Percentiles rank a stretch among this genome's conserved stretches.
Conservation (phyloP, 2,797 vertebrate species). For the Cercopithecus diana region DNA sequence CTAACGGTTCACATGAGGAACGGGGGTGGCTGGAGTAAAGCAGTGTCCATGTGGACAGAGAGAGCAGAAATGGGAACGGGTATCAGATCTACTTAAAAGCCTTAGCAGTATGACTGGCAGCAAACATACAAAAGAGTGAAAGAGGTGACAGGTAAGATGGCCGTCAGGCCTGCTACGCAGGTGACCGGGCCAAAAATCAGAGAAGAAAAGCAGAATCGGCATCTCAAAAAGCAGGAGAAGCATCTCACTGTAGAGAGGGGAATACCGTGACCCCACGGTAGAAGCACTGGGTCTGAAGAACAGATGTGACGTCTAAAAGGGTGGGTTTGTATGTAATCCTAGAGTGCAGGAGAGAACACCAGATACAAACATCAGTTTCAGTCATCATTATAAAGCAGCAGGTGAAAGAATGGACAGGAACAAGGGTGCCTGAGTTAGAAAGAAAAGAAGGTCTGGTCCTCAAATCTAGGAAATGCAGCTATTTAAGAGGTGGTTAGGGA, state of each 20-base stretch:
- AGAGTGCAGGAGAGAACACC: neutral
- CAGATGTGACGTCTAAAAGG: neutral
- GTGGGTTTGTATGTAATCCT: neutral
- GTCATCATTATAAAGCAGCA: neutral
- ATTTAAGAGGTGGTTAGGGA: neutral
- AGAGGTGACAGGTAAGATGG: neutral
- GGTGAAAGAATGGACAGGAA: neutral
- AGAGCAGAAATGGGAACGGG: neutral
- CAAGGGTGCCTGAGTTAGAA: neutral
- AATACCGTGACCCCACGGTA: neutral
- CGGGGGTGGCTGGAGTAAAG: neutral
- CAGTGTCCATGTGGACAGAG: neutral
- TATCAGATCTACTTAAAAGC: neutral
- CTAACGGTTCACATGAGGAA: neutral
- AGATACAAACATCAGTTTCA: neutral
- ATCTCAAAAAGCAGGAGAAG: neutral
- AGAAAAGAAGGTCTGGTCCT: neutral
- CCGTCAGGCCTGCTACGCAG: accelerated
- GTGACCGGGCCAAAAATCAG: neutral
- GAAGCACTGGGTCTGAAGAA: neutral
- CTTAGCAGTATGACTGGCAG: neutral
- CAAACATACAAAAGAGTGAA: neutral
- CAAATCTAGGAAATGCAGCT: neutral
- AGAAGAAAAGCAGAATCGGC: neutral
- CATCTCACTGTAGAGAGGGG: neutral